These are phyloP conservation scores for Catalaphyllia jardinei DNA, from an alignment of 64 coral and sea anemone species.

Conservation along the genomic window DNA sequence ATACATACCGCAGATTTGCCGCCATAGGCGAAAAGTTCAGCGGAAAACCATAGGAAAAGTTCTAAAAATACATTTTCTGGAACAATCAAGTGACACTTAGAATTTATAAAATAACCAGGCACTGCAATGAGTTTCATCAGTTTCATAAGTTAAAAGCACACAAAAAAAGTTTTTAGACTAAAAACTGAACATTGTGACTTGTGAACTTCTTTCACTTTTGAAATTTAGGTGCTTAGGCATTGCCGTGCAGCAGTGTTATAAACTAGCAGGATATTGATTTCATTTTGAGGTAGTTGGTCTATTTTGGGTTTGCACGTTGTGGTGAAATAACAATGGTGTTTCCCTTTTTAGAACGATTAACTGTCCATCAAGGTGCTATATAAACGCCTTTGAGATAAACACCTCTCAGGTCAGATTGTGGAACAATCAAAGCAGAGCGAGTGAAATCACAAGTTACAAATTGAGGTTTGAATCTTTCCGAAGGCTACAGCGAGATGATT, in stretches of 20 bases:
- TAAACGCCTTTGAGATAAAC: neutral
- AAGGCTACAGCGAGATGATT: neutral
- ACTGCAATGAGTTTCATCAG: neutral
- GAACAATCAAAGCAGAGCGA: neutral
- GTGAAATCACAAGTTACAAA: neutral
- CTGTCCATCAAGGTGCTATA: neutral
- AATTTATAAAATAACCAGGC: neutral
- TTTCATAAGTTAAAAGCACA: neutral
- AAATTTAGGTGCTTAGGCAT: too few relatives aligned
- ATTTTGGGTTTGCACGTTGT: neutral
- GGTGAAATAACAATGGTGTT: neutral
- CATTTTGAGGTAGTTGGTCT: neutral
- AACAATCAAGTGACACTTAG: neutral
- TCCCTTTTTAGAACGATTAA: slow-evolving; percentile 1
- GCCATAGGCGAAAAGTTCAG: neutral
- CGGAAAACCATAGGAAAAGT: slow-evolving; percentile 2
- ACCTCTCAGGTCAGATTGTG: neutral
- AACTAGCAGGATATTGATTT: too few relatives aligned
- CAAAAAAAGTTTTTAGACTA: neutral
- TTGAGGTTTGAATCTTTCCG: neutral
- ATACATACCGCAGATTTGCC: neutral
- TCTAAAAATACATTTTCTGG: neutral
- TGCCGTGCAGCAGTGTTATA: too few relatives aligned
- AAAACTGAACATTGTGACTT: neutral
- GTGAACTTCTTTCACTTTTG: too few relatives aligned